Evolutionary conservation across 2,113 vertebrate species (phyloP).

Genomic region (Dolichotis patagonum): DNA sequence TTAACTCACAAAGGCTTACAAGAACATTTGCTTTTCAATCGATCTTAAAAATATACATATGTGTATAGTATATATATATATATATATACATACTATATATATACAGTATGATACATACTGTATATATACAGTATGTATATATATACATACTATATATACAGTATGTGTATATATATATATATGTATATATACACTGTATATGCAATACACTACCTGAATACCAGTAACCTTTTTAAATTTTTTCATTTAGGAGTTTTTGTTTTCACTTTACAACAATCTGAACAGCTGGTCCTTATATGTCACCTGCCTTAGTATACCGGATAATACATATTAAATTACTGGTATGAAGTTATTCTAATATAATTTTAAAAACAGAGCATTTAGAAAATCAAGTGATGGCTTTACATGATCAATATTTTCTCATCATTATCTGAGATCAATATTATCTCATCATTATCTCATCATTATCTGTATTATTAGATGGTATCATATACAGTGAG

Average conservation of each 20-base stretch:
- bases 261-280: not conserved
- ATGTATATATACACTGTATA: not conserved
- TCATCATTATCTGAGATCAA: too few relatives aligned
- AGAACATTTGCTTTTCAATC: not conserved
- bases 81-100: too few relatives aligned
- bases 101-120: too few relatives aligned
- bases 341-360: not conserved
- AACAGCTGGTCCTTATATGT: not conserved
- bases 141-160: too few relatives aligned
- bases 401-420: not conserved
- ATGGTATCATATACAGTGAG: not conserved
- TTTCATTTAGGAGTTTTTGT: not conserved
- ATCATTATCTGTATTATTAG: not conserved
- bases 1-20: not conserved
- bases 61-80: too few relatives aligned
- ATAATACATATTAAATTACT: not conserved
- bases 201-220: not conserved
- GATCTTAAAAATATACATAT: not conserved
- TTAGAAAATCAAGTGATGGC: conserved; percentile 1
- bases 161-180: too few relatives aligned
- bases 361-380: not conserved
- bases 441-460: too few relatives aligned
- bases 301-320: not conserved
- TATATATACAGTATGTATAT: too few relatives aligned
- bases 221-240: not conserved